Conservation (phyloP, 2,888 invertebrate species). For the Notocelia uddmanniana region DNA sequence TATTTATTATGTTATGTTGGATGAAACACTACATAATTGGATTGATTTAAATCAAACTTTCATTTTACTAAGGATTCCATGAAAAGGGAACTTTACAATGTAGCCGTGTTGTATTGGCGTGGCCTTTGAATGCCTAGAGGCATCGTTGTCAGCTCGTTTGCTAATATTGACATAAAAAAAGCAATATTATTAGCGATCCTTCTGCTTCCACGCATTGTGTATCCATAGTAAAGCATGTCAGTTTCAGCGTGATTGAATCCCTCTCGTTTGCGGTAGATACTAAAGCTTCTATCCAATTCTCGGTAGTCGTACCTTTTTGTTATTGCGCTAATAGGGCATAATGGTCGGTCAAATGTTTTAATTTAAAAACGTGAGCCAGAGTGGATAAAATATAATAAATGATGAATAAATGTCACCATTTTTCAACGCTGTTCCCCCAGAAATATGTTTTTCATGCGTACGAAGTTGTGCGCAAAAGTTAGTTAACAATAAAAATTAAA, state of each 20-base stretch:
- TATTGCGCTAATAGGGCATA: slow-evolving; percentile 14
- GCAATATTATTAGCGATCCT: neutral
- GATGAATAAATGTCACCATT: no score
- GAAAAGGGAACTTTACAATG: neutral
- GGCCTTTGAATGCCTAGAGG: neutral
- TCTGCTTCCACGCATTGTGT: neutral
- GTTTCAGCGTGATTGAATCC: slow-evolving; percentile 33
- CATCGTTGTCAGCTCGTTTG: neutral
- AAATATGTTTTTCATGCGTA: no score
- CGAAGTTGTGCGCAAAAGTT: no score
- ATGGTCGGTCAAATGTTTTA: neutral
- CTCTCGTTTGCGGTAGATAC: slow-evolving; percentile 28
- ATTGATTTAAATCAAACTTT: no score
- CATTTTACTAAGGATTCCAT: no score
- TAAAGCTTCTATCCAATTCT: slow-evolving; percentile 25
- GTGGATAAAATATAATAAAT: no score
- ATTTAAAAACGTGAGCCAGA: no score
- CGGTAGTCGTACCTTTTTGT: slow-evolving; percentile 4
- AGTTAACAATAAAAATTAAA: no score
- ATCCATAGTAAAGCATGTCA: slow-evolving; percentile 22
- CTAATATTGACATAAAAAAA: neutral
- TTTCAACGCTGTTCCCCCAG: no score
- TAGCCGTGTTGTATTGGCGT: no score
- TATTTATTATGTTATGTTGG: no score
- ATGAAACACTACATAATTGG: no score